Evolutionary conservation across 2,888 invertebrate species (phyloP).

Genomic region (Andrena praecox): DNA sequence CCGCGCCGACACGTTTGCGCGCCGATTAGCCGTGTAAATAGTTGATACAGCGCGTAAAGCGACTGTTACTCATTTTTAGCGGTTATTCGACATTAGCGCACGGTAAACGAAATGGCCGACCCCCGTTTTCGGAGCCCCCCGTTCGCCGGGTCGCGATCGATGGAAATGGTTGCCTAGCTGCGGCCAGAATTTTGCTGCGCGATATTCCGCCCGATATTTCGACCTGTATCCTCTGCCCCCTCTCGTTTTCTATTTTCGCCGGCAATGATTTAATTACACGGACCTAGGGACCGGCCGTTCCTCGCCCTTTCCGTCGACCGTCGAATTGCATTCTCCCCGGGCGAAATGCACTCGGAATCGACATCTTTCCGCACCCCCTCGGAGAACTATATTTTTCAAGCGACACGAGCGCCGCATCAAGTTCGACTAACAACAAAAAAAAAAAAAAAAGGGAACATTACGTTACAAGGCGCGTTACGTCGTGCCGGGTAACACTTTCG

Average conservation of each 20-base stretch:
- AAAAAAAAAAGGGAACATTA: no score
- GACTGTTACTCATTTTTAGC: constrained; percentile 65
- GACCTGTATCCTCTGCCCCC: constrained; percentile 48
- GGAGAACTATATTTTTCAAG: neutral
- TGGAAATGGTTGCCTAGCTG: constrained; percentile 73
- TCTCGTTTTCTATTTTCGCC: constrained; percentile 51
- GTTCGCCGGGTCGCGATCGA: constrained; percentile 61
- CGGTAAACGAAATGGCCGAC: constrained; percentile 68
- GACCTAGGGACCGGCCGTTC: constrained; percentile 14
- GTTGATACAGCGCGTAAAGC: constrained; percentile 17
- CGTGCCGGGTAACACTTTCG: constrained; percentile 1
- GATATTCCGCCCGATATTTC: constrained; percentile 64
- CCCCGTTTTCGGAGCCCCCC: constrained; percentile 59
- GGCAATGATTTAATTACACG: constrained; percentile 52
- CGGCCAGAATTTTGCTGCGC: constrained; percentile 69
- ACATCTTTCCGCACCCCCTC: neutral
- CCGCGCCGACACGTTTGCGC: neutral
- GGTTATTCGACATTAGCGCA: constrained; percentile 64
- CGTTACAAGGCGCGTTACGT: no score
- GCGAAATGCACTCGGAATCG: neutral
- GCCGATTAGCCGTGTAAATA: constrained; percentile 21
- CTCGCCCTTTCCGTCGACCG: neutral
- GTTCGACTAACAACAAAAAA: no score
- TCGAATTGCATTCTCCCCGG: neutral
- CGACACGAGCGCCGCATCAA: no score